These are phyloP conservation scores for Xiphias gladius DNA, from an alignment of 2,113 vertebrate genomes.

Conservation along the genomic window DNA sequence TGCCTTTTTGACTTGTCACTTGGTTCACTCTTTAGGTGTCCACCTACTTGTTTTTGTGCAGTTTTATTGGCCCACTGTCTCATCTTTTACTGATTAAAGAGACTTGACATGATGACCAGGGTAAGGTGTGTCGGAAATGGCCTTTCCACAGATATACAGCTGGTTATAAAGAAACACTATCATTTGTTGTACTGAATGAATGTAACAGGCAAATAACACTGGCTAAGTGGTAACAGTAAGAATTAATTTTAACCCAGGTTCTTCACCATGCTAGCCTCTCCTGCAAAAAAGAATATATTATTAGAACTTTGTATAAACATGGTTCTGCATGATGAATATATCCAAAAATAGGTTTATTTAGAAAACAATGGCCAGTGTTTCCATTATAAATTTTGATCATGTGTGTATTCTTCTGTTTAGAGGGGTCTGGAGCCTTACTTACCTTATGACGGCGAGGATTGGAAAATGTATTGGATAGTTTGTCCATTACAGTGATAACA, in stretches of 20 bases:
- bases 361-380: neutral
- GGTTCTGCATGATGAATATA: neutral
- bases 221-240: neutral
- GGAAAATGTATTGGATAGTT: neutral
- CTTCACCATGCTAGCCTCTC: neutral
- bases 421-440: neutral
- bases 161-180: neutral
- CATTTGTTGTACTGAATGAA: no score
- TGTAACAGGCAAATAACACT: neutral
- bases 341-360: no score
- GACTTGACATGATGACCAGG: neutral
- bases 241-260: no score
- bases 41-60: neutral
- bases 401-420: neutral
- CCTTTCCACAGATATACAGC: neutral
- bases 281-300: neutral
- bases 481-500: neutral
- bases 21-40: no score
- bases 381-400: neutral
- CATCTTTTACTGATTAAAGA: neutral
- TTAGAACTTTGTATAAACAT: neutral
- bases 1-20: neutral
- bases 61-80: slow-evolving; percentile 1
- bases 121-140: neutral
- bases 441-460: neutral